Evolutionary conservation across 1,140 invertebrate genomes (phyloP), one percentile per base, ranked within the genome.

Genomic region (Papilio dardanus): DNA sequence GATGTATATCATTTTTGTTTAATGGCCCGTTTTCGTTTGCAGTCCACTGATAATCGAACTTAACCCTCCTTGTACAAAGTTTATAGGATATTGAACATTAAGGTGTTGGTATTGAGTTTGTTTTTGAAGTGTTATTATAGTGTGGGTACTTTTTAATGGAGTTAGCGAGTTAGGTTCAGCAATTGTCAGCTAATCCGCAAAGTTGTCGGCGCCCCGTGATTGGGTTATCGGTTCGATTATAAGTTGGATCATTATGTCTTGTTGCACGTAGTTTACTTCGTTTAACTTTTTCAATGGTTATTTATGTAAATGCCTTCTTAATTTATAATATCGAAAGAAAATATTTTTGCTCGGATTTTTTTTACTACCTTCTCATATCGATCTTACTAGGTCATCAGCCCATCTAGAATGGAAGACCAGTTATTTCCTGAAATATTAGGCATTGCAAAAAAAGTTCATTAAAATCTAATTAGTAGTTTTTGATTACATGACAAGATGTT

Each of bases 1-100:
- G 89, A 90, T 90, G 79, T 78, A 81, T 89, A 91, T 92, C 90
- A 91, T 86, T 90, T 92, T 90, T 88, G 85, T 86, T 91, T 91
- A 92, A 92, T 90, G 89, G 87, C 77, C 79, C 84, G 84, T 85
- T 86, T 86, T 79, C 77, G 68, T 40, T 69, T 21, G 67, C 67
- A 24, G 67, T 40, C 33, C 67, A 24, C 67, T 42, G 67, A 71
- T 50, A 50, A 50, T 46, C 73, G 74, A 50, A 42, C 71, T 42
- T 74, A 30, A 67, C 65, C 28, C 6, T 46, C 42, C 31, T 37
- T 58, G 71, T 76, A 37, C 19, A 21, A 71, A 24, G 16, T 37
- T 68, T 24, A 33, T 24, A 40, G 10, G 66, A 33, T 37, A 68
- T 21, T 21, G 19, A 35, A 68, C 66, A 40, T 37, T 46, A 71